A percentile compares a stretch with the other conserved stretches of the same genome.
These are phyloP conservation scores for Dione vanillae DNA, from an alignment of 2,888 invertebrate genomes.

Conservation along the genomic window DNA sequence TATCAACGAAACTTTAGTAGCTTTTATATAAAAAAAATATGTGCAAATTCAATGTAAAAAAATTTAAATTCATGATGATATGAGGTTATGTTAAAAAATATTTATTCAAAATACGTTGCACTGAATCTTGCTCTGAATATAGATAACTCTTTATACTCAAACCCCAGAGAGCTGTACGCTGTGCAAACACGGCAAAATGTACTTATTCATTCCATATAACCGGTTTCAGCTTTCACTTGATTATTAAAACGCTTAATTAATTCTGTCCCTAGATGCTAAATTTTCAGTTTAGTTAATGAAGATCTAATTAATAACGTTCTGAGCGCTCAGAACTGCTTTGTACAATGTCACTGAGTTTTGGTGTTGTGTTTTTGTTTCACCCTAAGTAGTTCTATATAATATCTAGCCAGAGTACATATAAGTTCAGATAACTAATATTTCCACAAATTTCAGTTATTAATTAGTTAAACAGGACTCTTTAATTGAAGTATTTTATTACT, in stretches of 20 bases:
- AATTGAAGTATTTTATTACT: too few relatives aligned
- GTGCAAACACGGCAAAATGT: constrained; percentile 1
- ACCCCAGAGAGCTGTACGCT: neutral
- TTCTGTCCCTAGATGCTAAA: constrained; percentile 24
- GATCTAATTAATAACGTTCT: constrained; percentile 7
- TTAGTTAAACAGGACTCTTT: too few relatives aligned
- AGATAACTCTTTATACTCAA: constrained; percentile 8
- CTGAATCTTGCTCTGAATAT: constrained; percentile 2
- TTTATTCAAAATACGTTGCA: neutral
- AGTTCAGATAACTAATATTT: neutral
- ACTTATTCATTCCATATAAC: constrained; percentile 2
- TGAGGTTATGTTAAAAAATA: neutral
- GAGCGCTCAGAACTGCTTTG: neutral
- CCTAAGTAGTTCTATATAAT: neutral
- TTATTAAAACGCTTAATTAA: constrained; percentile 25
- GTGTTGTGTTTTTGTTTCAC: neutral
- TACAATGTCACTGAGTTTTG: constrained; percentile 1
- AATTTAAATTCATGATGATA: neutral
- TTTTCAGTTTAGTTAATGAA: constrained; percentile 12
- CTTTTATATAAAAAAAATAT: neutral
- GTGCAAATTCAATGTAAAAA: constrained; percentile 4
- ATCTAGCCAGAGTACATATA: neutral
- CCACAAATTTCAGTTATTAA: neutral
- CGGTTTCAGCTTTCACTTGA: constrained; percentile 14
- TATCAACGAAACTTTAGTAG: neutral